Evolutionary conservation across 64 coral and sea anemone genomes (phyloP).

Genomic region (Actinia equina): DNA sequence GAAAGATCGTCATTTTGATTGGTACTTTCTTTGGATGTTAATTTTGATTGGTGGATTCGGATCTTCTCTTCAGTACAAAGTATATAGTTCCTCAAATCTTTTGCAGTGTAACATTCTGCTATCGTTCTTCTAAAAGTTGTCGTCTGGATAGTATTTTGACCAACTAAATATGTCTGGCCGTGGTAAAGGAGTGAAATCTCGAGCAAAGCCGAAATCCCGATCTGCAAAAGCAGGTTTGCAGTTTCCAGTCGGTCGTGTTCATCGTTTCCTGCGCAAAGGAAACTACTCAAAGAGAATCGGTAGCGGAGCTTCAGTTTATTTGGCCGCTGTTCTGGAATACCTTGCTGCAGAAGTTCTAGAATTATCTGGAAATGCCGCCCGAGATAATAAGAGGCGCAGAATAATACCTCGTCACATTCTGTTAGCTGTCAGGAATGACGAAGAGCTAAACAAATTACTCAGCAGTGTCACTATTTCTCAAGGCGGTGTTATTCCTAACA

Average conservation of each 20-base stretch:
- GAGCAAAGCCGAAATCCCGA: slow-evolving; percentile 19
- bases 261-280: slow-evolving; percentile 43
- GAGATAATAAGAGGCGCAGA: slow-evolving; percentile 43
- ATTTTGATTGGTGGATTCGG: background rate
- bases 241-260: slow-evolving; percentile 48
- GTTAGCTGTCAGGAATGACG: slow-evolving; percentile 45
- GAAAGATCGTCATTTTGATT: background rate
- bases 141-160: no score
- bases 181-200: slow-evolving; percentile 39
- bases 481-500: slow-evolving; percentile 54
- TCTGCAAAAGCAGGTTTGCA: slow-evolving; percentile 53
- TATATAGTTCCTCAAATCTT: background rate
- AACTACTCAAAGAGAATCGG: slow-evolving; percentile 49
- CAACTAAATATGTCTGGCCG: slow-evolving; percentile 43
- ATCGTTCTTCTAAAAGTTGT: background rate
- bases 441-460: slow-evolving; percentile 43
- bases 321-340: slow-evolving; percentile 54
- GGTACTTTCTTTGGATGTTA: no score
- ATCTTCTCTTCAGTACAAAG: slow-evolving; percentile 2
- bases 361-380: slow-evolving; percentile 43
- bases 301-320: slow-evolving; percentile 43
- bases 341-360: slow-evolving; percentile 52
- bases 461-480: slow-evolving; percentile 38
- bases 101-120: background rate
- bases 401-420: slow-evolving; percentile 54